phyloP scores from a whole-genome alignment of 2,113 vertebrate genomes.

The Corythornis madagascariensis region DNA sequence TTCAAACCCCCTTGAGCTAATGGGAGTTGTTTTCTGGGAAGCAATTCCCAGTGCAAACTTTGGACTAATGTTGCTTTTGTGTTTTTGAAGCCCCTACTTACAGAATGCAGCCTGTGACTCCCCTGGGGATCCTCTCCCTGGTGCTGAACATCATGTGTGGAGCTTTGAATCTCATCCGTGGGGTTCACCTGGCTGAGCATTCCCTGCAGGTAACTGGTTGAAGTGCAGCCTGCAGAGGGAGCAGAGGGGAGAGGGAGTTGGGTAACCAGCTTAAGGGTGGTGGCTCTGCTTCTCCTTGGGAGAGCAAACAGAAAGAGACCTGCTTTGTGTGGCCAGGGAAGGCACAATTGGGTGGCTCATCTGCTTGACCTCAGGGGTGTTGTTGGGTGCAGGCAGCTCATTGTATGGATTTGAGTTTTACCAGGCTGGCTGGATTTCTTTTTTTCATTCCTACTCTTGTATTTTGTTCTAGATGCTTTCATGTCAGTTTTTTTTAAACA shows the following conservation, averaged over 20 bases:
- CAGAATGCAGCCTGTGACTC: slow-evolving; percentile 86
- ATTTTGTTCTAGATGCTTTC: background rate
- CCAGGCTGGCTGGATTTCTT: background rate
- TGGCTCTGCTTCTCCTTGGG: background rate
- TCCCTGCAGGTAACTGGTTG: slow-evolving; percentile 85
- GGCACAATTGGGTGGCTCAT: background rate
- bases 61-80: background rate
- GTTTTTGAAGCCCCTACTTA: slow-evolving; percentile 75
- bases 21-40: background rate
- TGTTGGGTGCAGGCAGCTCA: background rate
- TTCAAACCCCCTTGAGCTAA: background rate
- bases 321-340: background rate
- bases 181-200: slow-evolving; percentile 90
- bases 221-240: background rate
- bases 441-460: background rate
- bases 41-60: background rate
- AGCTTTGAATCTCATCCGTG: slow-evolving; percentile 91
- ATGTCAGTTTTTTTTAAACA: background rate
- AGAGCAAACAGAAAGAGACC: background rate
- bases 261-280: background rate
- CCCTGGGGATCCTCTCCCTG: slow-evolving; percentile 89
- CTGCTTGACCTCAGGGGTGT: background rate
- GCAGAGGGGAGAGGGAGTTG: background rate
- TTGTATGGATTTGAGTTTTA: background rate
- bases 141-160: slow-evolving; percentile 96